phyloP scores from a whole-genome alignment of 1,140 invertebrate species.

The Macrotrachela quadricornifera region DNA sequence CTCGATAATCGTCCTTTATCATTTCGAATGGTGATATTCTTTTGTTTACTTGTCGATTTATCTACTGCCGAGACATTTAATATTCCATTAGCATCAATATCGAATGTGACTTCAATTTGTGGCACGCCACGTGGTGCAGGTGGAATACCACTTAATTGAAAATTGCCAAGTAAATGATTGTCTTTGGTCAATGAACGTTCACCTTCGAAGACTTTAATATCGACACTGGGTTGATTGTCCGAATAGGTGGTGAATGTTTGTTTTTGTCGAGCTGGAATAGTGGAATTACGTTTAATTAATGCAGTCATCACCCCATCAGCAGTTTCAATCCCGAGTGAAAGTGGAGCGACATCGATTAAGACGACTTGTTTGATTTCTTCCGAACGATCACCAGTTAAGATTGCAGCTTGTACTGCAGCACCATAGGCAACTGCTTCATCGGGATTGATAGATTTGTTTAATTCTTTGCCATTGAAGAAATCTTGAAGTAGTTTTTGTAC shows the following conservation, averaged over 20 bases:
- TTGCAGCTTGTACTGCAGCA: constrained; percentile 33
- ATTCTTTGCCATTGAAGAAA: constrained; percentile 27
- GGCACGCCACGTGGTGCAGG: constrained; percentile 27
- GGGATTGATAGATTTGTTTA: constrained; percentile 15
- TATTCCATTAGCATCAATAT: constrained; percentile 57
- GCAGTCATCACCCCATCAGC: constrained; percentile 41
- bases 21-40: constrained; percentile 36
- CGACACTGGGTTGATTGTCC: constrained; percentile 9
- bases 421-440: constrained; percentile 40
- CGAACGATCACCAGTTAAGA: constrained; percentile 18
- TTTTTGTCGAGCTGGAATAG: constrained; percentile 1
- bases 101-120: constrained; percentile 51
- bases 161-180: constrained; percentile 65
- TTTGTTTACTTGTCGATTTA: constrained; percentile 44
- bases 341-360: constrained; percentile 25
- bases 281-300: constrained; percentile 14
- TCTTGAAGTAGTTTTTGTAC: constrained; percentile 35
- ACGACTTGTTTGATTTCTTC: constrained; percentile 23
- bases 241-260: constrained; percentile 9
- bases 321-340: constrained; percentile 33
- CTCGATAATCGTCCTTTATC: constrained; percentile 32
- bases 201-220: too few relatives aligned
- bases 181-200: constrained; percentile 72
- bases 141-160: constrained; percentile 64
- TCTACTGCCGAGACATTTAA: constrained; percentile 53